Percentiles rank a stretch among this genome's conserved stretches.
phyloP scores from a whole-genome alignment of 2,888 invertebrate species.

The Pterostichus niger region DNA sequence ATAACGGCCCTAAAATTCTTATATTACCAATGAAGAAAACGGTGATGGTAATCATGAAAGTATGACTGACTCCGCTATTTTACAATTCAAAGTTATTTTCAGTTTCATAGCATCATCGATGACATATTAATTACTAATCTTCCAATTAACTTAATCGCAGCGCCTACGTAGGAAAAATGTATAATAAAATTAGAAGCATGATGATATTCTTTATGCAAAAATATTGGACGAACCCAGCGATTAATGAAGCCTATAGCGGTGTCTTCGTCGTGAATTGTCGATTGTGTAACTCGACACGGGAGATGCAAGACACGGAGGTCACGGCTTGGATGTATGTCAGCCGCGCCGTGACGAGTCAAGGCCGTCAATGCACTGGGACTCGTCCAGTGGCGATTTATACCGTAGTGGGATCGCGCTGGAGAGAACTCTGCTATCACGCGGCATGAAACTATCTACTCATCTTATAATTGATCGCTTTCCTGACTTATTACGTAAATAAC shows the following conservation, averaged over 20 bases:
- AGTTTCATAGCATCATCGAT: slow-evolving; percentile 13
- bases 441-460: no score
- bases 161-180: background rate
- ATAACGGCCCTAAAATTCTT: no score
- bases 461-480: no score
- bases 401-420: no score
- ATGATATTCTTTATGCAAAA: background rate
- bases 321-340: slow-evolving; percentile 45
- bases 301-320: slow-evolving; percentile 31
- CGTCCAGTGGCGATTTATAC: background rate
- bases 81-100: slow-evolving; percentile 5
- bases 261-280: background rate
- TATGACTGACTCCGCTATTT: background rate
- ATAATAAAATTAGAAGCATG: background rate
- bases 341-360: slow-evolving; percentile 22
- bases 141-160: background rate
- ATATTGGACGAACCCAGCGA: background rate
- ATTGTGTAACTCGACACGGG: slow-evolving; percentile 27
- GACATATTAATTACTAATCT: slow-evolving; percentile 22
- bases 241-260: background rate
- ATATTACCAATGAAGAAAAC: background rate
- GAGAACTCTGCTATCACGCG: no score
- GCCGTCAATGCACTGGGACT: background rate
- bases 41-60: background rate
- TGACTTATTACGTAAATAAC: no score